Evolutionary conservation across 1,140 invertebrate species (phyloP).

Genomic region (Paraescarpia echinospica): DNA sequence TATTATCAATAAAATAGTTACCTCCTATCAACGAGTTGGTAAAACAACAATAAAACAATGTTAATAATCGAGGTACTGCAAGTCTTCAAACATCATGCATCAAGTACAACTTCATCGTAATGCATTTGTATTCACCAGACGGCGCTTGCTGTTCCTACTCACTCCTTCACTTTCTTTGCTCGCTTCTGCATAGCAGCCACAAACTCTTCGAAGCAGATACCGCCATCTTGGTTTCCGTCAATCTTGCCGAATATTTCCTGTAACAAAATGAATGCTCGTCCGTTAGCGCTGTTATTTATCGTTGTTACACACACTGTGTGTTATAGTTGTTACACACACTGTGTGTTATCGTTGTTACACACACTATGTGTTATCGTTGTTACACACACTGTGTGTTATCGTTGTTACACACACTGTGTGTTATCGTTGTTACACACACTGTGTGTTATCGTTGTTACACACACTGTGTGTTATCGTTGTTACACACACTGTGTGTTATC

Average conservation of each 20-base stretch:
- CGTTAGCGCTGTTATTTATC: not conserved
- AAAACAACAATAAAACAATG: not conserved
- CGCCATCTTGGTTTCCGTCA: slow-evolving; percentile 18
- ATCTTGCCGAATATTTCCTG: slow-evolving; percentile 28
- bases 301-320: not conserved
- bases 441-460: not conserved
- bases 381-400: too few relatives aligned
- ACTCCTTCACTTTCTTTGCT: slow-evolving; percentile 20
- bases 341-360: too few relatives aligned
- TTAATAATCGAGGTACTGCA: not conserved
- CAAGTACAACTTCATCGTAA: not conserved
- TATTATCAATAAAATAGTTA: not conserved
- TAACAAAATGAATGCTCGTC: not conserved
- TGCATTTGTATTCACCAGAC: not conserved
- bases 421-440: not conserved
- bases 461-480: not conserved
- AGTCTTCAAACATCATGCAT: too few relatives aligned
- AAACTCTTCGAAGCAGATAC: slow-evolving; percentile 20
- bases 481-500: too few relatives aligned
- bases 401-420: not conserved
- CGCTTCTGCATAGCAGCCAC: slow-evolving; percentile 18
- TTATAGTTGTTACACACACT: not conserved
- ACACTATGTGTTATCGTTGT: not conserved
- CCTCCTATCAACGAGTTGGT: not conserved
- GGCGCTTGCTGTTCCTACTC: not conserved